Evolutionary conservation across 2,797 vertebrate genomes (phyloP), one percentile per base, ranked within the genome.

Genomic region (Pipistrellus pygmaeus): DNA sequence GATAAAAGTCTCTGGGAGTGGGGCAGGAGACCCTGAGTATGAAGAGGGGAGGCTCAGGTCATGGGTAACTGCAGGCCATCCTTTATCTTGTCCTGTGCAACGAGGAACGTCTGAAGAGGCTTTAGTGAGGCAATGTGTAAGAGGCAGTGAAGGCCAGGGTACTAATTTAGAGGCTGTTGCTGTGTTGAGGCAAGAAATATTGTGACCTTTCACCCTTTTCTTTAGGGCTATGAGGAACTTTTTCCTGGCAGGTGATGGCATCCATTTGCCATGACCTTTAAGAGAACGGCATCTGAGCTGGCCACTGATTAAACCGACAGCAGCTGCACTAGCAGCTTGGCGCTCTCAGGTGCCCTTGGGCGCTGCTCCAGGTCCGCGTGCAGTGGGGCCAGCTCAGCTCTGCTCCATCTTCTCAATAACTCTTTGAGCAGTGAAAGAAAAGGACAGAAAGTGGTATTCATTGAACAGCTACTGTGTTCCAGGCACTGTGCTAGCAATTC

Each of bases 211-310:
- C 27, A 20, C 53, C 75, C 91, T 85, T 80, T 71, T 44, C 41
- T 35, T 91, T 15, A 41, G 53, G 60, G 32, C 66, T 82, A 27
- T 35, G 44, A 51, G 69, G 51, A 46, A n/a, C 57, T 88, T 86
- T 89, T 93, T 91, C 46, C 77, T 64, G 77, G 64, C 93, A 76
- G 57, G 46, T 78, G 78, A 32, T 92, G 44, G 78, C 46, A 85
- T 94, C 71, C 27, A 27, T 80, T 82, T n/a, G 38, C 55, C 51
- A 9, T 88, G 94, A 93, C 96, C 93, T 97, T 96, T 91, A 73
- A 91, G 68, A 73, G 87, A 91, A 83, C 25, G 71, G 89, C 84
- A 86, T 93, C 73, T 90, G 88, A 93, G 25, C 44, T 73, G 68
- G 68, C 62, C 32, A 20, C 66, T 30, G 85, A 90, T 94, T 94